Base-by-base conservation (phyloP, 2,113 vertebrate genomes). In the Antidorcas marsupialis region DNA sequence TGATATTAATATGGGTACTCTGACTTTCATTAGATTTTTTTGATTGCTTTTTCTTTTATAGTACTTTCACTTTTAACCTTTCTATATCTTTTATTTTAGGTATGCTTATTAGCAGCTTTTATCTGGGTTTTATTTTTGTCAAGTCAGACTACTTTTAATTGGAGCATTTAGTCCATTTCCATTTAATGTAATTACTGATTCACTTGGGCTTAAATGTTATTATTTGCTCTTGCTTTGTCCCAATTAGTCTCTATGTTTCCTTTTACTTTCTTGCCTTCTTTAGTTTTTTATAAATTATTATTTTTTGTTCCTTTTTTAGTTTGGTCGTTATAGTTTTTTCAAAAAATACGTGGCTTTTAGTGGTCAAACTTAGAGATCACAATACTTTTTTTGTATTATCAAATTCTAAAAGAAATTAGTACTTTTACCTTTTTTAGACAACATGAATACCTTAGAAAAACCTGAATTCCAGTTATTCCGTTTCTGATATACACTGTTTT, bases 101-200 rank as follows among this genome's bases (percentile, higher is more conserved):
- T 25, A 4, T 91, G 52, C n/a, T 85, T 47, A 7, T 27, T 81
- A 33, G 59, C 50, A 90, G 47, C 39, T 91, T 89, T 30, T 55
- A 67, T 33, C n/a, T 82, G 60, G 28, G 19, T 62, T 87, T 92
- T 96, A 28, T 64, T 93, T 87, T 94, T 76, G 79, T 59, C 28
- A 76, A 90, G 59, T 47, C 45, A 86, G 86, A 28, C 14, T 71
- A 67, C 15, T 94, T 94, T 87, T 87, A 87, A 84, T 19, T 76
- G 67, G 71, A 81, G 3, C n/a, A 87, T 89, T 67, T 89, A 85
- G 53, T 64, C 39, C 12, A 36, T 50, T 92, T 92, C 87, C 17
- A 60, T 83, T 95, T 94, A 96, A 92, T 90, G 33, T 30, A 39
- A 89, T 64, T 87, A 47, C 53, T 96, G 30, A 81, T 39, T 52